Base-by-base conservation (phyloP, 2,888 invertebrate genomes). In the Andrena praecox region DNA sequence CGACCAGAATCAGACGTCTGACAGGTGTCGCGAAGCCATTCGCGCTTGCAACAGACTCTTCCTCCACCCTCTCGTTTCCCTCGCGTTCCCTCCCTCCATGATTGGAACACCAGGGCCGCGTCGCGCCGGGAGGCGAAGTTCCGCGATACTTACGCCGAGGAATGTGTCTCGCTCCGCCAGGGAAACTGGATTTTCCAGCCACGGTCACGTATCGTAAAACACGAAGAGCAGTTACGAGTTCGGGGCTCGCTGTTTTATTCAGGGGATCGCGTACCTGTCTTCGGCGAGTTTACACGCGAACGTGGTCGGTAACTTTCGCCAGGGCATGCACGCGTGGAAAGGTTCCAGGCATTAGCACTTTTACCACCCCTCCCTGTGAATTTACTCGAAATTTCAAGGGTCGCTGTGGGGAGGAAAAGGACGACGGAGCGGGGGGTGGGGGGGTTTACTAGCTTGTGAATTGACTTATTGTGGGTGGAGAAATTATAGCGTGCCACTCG, bases 401-500 rank as follows among this genome's bases (percentile, higher is more conserved):
- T 16, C 12, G 8, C 20, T 12, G 7, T 24, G 16, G 42, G 24
- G 31, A 24, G 24, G 20, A 56, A 42, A 24, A 60, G 48, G 12
- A 42, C 42, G 42, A 5, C 42, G 42, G 5, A 12, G 42, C 4
- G 2, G 42, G 3, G 12, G 12, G 33, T 2, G 42, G 1, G 12
- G 31, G 56, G 33, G 72, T 72, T 77, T 72, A 72, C 56, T 33
- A 29, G 77, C 60, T 88, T 86, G 90, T 90, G 91, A 91, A 91
- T 91, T 91, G 90, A 90, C 90, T 89, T 89, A 87, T 52, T 8
- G 52, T 12, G 56, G 20, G 24, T 27, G 56, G 10, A 56, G 24
- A 27, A 56, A 56, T 56, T 56, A 27, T 24, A 56, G 56, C 10
- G 52, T 20, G 52, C 10, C 56, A 27, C 56, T 27, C 24, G 56